Evolutionary conservation across 2,888 invertebrate species (phyloP).

Genomic region (Apoda limacodes): DNA sequence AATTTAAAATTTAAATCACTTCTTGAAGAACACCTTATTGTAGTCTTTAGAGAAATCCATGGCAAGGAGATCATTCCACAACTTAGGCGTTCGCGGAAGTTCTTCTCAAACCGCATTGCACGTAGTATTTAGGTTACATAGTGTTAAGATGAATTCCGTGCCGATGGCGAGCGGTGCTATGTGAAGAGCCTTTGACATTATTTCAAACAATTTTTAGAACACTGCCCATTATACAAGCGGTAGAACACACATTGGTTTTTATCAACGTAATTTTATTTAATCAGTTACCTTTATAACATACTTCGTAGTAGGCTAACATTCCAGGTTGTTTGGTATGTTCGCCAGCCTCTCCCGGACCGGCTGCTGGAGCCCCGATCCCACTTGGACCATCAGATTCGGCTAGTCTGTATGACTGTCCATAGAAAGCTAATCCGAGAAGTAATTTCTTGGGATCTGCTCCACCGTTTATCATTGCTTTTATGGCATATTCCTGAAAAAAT

Average conservation of each 20-base stretch:
- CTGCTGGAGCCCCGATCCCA: slow-evolving; percentile 72
- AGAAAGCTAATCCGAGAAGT: slow-evolving; percentile 85
- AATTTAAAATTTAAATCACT: no score
- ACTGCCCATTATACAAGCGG: neutral
- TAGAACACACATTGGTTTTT: neutral
- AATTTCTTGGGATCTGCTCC: slow-evolving; percentile 85
- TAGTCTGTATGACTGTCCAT: slow-evolving; percentile 87
- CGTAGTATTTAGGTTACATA: no score
- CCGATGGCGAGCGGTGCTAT: no score
- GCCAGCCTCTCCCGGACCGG: slow-evolving; percentile 83
- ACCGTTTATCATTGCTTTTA: slow-evolving; percentile 78
- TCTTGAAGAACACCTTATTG: no score
- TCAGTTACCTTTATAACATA: slow-evolving; percentile 73
- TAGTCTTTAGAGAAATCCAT: no score
- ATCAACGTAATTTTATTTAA: neutral
- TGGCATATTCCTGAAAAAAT: slow-evolving; percentile 77
- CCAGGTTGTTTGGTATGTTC: slow-evolving; percentile 88
- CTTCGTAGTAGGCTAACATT: slow-evolving; percentile 89
- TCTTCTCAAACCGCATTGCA: no score
- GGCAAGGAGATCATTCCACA: no score
- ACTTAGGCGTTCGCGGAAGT: no score
- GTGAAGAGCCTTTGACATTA: neutral
- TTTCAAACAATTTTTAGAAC: slow-evolving; percentile 1
- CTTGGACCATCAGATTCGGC: slow-evolving; percentile 41
- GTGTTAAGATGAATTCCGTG: no score